Percentiles rank a stretch among this genome's conserved stretches.
Conservation (phyloP, 2,113 vertebrate species). For the Vulpes lagopus region DNA sequence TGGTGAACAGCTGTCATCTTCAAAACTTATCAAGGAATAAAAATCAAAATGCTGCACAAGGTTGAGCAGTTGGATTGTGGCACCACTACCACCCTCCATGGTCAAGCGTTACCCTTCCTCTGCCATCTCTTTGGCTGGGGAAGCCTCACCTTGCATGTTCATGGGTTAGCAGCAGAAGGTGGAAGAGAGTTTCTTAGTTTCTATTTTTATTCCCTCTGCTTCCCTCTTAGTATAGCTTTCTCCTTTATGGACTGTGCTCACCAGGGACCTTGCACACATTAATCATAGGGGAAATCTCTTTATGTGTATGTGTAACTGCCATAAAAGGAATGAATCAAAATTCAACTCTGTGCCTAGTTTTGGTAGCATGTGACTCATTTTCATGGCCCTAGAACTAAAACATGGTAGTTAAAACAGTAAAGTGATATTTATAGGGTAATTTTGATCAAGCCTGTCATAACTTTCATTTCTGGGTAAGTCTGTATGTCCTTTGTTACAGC, state of each 20-base stretch:
- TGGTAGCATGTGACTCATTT: conserved; percentile 59
- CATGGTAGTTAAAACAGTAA: conserved; percentile 65
- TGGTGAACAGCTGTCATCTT: background rate
- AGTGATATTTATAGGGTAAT: conserved; percentile 78
- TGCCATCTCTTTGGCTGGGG: background rate
- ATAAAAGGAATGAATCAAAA: conserved; percentile 25
- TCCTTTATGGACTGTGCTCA: background rate
- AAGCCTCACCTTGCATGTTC: background rate
- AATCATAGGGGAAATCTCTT: background rate
- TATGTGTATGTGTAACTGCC: background rate
- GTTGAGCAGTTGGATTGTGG: background rate
- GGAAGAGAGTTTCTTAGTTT: conserved; percentile 10
- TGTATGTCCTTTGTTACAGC: conserved; percentile 66
- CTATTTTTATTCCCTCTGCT: background rate
- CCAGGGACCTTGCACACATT: background rate
- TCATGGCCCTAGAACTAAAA: conserved; percentile 48
- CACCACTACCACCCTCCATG: background rate
- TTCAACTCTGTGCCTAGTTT: conserved; percentile 8
- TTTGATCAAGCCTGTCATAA: conserved; percentile 67
- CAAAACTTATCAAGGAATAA: background rate
- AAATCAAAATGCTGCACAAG: background rate
- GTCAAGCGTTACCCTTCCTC: background rate
- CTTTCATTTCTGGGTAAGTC: conserved; percentile 56
- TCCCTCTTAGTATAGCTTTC: background rate
- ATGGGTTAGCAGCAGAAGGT: rapidly evolving